Conservation (phyloP, 2,113 vertebrate species). For the Chlorodrepanis virens region DNA sequence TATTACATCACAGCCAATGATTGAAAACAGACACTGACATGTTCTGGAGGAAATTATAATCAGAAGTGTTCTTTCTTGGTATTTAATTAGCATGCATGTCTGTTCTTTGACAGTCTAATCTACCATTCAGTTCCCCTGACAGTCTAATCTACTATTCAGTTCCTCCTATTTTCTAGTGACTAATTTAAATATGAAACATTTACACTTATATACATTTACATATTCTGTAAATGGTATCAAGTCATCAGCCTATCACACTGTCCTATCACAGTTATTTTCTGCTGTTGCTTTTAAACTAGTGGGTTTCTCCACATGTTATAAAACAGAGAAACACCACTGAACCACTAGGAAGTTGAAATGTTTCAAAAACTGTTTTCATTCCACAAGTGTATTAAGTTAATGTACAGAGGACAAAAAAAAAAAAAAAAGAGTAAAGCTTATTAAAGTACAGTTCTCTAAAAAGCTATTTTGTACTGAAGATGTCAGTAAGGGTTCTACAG, state of each 20-base stretch:
- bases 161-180: background rate
- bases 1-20: background rate
- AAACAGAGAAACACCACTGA: background rate
- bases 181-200: background rate
- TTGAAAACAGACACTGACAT: background rate
- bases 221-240: background rate
- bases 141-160: background rate
- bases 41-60: background rate
- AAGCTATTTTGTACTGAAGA: background rate
- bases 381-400: background rate
- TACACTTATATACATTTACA: background rate
- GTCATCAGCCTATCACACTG: background rate
- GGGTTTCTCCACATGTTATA: background rate
- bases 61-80: background rate
- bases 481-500: background rate
- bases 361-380: background rate
- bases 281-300: background rate
- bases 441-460: background rate
- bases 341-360: accelerated
- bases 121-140: background rate
- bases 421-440: background rate
- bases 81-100: background rate
- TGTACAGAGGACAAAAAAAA: background rate
- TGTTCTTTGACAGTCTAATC: background rate
- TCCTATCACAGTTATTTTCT: background rate